Evolutionary conservation across 1,140 invertebrate genomes (phyloP).

Genomic region (Drosophila setifemur): DNA sequence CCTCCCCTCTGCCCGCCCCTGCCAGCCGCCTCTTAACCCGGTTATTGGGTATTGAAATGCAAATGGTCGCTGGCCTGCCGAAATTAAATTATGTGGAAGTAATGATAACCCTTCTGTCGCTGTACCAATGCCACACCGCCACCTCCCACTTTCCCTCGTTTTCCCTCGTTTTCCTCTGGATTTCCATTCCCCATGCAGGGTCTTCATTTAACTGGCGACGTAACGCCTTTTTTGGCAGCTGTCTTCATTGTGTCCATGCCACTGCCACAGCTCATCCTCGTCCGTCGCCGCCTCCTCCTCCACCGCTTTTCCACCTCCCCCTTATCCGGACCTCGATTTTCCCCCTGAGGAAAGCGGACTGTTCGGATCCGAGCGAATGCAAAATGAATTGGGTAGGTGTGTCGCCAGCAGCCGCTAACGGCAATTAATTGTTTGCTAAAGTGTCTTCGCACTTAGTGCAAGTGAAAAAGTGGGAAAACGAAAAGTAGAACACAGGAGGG

Average conservation of each 20-base stretch:
- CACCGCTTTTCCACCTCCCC: slow-evolving; percentile 19
- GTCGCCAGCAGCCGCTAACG: slow-evolving; percentile 72
- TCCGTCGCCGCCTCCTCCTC: not conserved
- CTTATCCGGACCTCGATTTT: slow-evolving; percentile 21
- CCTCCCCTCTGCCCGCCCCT: not conserved
- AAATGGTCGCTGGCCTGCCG: slow-evolving; percentile 74
- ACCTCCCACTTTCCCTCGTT: slow-evolving; percentile 16
- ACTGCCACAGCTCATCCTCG: not conserved
- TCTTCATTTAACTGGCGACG: slow-evolving; percentile 65
- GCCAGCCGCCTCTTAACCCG: not conserved
- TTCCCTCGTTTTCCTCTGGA: not conserved
- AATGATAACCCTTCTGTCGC: slow-evolving; percentile 80
- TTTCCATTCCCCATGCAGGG: not conserved
- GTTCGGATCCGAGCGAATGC: slow-evolving; percentile 27
- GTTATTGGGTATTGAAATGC: slow-evolving; percentile 77
- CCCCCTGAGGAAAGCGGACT: not conserved
- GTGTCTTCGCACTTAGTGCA: slow-evolving; percentile 49
- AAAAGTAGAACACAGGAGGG: not conserved
- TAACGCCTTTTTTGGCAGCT: slow-evolving; percentile 77
- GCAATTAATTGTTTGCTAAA: slow-evolving; percentile 73
- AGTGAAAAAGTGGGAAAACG: slow-evolving; percentile 4
- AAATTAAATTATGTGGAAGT: slow-evolving; percentile 82
- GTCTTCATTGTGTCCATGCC: slow-evolving; percentile 51
- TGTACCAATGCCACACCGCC: slow-evolving; percentile 32
- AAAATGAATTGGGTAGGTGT: slow-evolving; percentile 77